Base-by-base conservation (phyloP, 2,113 vertebrate species). In the Cebidichthys violaceus region DNA sequence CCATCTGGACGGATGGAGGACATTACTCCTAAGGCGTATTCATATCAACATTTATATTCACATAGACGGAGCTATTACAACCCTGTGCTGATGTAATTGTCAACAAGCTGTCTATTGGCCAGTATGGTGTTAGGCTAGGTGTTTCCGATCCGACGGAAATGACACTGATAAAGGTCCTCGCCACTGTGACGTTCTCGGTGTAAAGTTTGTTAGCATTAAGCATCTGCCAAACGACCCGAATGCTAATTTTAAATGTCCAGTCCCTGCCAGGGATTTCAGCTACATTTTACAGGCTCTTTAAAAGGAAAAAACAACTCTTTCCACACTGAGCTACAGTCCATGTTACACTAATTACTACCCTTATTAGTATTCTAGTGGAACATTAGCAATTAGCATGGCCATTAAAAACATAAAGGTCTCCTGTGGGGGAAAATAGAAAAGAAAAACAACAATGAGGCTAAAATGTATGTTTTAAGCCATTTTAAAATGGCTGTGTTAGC, bases 291-390 rank as follows among this genome's bases (percentile, higher is more conserved):
- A 82, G 67, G 33, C 76, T 77, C 27, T 88, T 78, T 79, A 80
- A 84, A 89, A 81, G 20, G 57, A 31, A 86, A 74, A 82, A 84
- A 24, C 39, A 84, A 69, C 66, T 79, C 75, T 54, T 77, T 86
- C 81, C 66, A 81, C 65, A 43, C 60, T 72, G 75, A 93, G 72
- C 79, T 86, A 43, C 76, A 83, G 87, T 82, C 88, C 70, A 69
- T 81, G 64, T 75, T 76, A 57, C 80, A 75, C 84, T 92, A 90
- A 90, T 93, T 87, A 90, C 79, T 55, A 27, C 43, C 73, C 85
- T 89, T 83, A 93, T 94, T 93, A 90, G 90, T 88, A 93, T 91
- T 90, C 90, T 62, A 65, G 74, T 80, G 77, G 66, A 84, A 86
- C 76, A 79, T 72, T 75, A 78, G 81, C 76, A 75, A 89, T 93